phyloP scores from a whole-genome alignment of 1,140 invertebrate genomes.

The Meteorus sp. region DNA sequence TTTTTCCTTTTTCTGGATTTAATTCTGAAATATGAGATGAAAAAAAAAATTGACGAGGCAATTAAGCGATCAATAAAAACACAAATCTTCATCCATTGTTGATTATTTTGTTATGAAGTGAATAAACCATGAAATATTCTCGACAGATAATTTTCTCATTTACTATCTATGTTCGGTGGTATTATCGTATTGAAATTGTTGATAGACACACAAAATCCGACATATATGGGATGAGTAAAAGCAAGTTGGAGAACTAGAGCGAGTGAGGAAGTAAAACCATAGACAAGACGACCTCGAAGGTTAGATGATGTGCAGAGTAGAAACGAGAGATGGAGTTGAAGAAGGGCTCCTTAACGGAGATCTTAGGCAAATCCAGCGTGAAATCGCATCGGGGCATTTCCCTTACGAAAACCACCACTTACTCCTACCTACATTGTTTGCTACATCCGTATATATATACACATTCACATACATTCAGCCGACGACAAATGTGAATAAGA shows the following conservation, averaged over 20 bases:
- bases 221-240: not conserved
- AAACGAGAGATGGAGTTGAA: slow-evolving; percentile 36
- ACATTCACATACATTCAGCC: too few relatives aligned
- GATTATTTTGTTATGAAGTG: not conserved
- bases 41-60: too few relatives aligned
- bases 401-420: slow-evolving; percentile 57
- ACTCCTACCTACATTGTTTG: slow-evolving; percentile 39
- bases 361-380: slow-evolving; percentile 61
- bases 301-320: slow-evolving; percentile 33
- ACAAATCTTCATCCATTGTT: too few relatives aligned
- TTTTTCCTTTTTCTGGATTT: not conserved
- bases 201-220: slow-evolving; percentile 9
- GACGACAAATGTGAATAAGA: too few relatives aligned
- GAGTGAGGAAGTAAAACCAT: too few relatives aligned
- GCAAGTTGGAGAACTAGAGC: not conserved
- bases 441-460: slow-evolving; percentile 2
- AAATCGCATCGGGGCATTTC: slow-evolving; percentile 57
- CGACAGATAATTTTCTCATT: not conserved
- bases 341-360: slow-evolving; percentile 58
- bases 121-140: not conserved
- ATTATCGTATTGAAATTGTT: not conserved
- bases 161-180: not conserved
- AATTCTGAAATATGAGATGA: not conserved
- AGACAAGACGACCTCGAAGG: slow-evolving; percentile 11
- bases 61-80: too few relatives aligned